phyloP scores from a whole-genome alignment of 2,113 vertebrate species.

The Oriolus oriolus region DNA sequence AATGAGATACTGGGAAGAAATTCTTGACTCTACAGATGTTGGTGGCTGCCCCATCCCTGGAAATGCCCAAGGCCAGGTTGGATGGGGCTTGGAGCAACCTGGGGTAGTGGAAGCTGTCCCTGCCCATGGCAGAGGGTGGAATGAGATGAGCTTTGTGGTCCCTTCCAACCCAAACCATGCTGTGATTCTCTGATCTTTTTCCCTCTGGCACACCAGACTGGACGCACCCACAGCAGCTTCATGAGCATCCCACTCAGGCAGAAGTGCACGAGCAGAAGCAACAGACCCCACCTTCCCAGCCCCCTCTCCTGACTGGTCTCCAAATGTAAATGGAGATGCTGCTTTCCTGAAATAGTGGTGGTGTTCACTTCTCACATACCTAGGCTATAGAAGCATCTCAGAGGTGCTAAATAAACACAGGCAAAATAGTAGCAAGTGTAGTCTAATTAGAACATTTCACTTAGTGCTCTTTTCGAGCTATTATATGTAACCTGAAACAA shows the following conservation, averaged over 20 bases:
- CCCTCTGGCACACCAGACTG: background rate
- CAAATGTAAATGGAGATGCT: background rate
- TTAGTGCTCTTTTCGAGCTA: background rate
- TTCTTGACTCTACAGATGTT: background rate
- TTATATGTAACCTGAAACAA: background rate
- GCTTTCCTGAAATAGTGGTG: background rate
- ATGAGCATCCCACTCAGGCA: fast-evolving
- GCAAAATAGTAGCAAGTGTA: background rate
- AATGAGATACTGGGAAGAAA: background rate
- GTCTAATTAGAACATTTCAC: background rate
- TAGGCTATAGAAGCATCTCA: background rate
- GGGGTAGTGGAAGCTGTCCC: background rate
- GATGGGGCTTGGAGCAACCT: background rate
- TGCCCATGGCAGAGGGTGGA: background rate
- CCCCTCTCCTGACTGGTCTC: background rate
- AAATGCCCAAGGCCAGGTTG: background rate
- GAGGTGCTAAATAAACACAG: background rate
- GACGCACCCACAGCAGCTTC: background rate
- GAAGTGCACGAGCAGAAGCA: background rate
- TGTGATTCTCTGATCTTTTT: background rate
- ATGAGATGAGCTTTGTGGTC: fast-evolving
- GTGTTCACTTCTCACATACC: background rate
- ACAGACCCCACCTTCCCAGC: background rate
- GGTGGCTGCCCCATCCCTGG: background rate
- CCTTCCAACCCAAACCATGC: background rate